A percentile compares a stretch with the other conserved stretches of the same genome.
These are phyloP conservation scores for Bugula neritina DNA, from an alignment of 2,888 invertebrate species.

Conservation along the genomic window DNA sequence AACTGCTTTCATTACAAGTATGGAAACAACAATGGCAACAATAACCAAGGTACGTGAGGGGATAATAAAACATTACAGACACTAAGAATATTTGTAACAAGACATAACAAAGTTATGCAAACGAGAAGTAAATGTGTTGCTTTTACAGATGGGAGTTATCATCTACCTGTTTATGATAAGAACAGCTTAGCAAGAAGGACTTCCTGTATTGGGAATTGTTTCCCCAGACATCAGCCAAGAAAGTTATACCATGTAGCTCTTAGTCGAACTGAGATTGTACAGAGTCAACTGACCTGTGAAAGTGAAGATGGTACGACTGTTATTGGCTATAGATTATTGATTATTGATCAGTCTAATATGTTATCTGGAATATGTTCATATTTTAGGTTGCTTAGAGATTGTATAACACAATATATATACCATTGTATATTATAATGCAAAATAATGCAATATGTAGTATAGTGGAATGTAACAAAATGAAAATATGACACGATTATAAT, in stretches of 20 bases:
- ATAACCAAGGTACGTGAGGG: background rate
- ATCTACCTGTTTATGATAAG: background rate
- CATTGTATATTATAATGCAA: no score
- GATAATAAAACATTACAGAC: background rate
- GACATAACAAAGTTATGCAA: background rate
- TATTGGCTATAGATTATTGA: no score
- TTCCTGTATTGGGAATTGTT: slow-evolving; percentile 20
- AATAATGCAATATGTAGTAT: no score
- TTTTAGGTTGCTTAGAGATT: no score
- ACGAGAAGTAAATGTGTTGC: no score
- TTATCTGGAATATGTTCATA: no score
- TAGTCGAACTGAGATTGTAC: background rate
- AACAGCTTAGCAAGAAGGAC: background rate
- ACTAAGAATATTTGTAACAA: background rate
- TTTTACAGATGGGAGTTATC: no score
- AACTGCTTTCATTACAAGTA: slow-evolving; percentile 21
- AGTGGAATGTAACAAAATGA: no score
- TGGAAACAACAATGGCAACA: slow-evolving; percentile 3
- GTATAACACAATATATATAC: no score
- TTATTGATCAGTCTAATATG: no score
- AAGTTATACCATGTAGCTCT: background rate
- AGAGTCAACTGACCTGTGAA: background rate
- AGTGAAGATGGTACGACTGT: slow-evolving; percentile 9
- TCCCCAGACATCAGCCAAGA: slow-evolving; percentile 14
- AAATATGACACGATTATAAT: no score